Base-by-base conservation (phyloP, 2,113 vertebrate genomes). In the Columba livia region DNA sequence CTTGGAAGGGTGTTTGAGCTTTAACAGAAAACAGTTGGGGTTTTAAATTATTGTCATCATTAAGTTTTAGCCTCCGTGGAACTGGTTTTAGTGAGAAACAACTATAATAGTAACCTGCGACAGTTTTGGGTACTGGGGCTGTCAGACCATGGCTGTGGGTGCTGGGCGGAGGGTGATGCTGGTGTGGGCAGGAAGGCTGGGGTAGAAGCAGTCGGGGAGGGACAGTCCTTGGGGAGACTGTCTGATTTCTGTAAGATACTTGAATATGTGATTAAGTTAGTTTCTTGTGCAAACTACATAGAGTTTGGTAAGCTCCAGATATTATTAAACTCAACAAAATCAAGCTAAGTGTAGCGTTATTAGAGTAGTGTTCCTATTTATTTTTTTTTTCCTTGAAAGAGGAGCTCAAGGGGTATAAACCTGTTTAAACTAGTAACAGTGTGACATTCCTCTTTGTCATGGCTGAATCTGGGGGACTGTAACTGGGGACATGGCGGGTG, bases 121-220 rank as follows among this genome's bases (percentile, higher is more conserved):
- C 40, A 71, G 24, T n/a, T 73, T 38, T 47, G 60, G 47, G 54
- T 23, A 10, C 15, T 5, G 9, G 7, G 5, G 23, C 6, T 69
- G 40, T 31, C 34, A 19, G 32, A 34, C 24, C 12, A 5, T 8
- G 50, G 32, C 54, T 62, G 61, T 29, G 66, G 20, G 9, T 54
- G 19, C 80, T 71, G 57, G 40, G 12, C 26, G 21, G 38, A 28
- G 56, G 0, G 34, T 21, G 82, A 21, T 25, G 2, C 0, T n/a
- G 40, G 14, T 0, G 0, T 9, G 18, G 23, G n/a, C 65, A 60
- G 73, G 19, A 60, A 56, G 34, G 28, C 62, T 38, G 1, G 3
- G 36, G n/a, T 14, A 10, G 38, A 57, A 47, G 14, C 20, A 42
- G 10, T 31, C 31, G 6, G 1, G 32, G 44, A 58, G n/a, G 25